Evolutionary conservation across 2,113 vertebrate species (phyloP), one percentile per base, ranked within the genome.

Genomic region (Eubucco bourcierii): DNA sequence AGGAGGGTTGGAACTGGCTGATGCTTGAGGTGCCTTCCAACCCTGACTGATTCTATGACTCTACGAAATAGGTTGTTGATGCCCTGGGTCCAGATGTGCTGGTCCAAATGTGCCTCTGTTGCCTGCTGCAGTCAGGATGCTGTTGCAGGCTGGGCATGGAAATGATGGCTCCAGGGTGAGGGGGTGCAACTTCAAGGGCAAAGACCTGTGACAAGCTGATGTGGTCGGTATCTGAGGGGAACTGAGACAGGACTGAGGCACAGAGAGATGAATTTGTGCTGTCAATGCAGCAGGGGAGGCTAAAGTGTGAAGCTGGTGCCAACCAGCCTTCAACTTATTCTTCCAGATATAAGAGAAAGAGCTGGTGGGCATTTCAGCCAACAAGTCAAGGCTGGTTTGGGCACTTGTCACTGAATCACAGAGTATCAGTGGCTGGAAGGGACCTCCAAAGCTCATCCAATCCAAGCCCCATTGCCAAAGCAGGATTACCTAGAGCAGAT

Each of bases 251-350:
- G 34, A 14, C 9, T 44, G 72, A 83, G 31, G 34, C 21, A 29
- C 2, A 6, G 41, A 84, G 65, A 33, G 50, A 44, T 2, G 4
- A 68, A 84, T 37, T 52, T 0, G 0, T 75, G 33, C 34, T 78
- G 53, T 1, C 9, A 53, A 65, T 53, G 10, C 27, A 15, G 53
- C 28, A 53, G n/a, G 18, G 61, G 17, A 84, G 6, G 53, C 21
- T 53, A 24, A 86, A 61, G 20, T 3, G 3, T 41, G 71, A 72
- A 39, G 0, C 5, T 59, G 0, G 0, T 55, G 47, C 64, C 39
- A 47, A 13, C 25, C 34, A 72, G 17, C 31, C 31, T 80, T 87
- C 41, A 65, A 29, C 4, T 44, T 34, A 28, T 79, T 76, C 20
- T 90, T 89, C 79, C 7, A 29, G 23, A 4, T 58, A 3, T 27